These are phyloP conservation scores for Synchiropus splendidus DNA, from an alignment of 2,113 vertebrate species.

Conservation along the genomic window DNA sequence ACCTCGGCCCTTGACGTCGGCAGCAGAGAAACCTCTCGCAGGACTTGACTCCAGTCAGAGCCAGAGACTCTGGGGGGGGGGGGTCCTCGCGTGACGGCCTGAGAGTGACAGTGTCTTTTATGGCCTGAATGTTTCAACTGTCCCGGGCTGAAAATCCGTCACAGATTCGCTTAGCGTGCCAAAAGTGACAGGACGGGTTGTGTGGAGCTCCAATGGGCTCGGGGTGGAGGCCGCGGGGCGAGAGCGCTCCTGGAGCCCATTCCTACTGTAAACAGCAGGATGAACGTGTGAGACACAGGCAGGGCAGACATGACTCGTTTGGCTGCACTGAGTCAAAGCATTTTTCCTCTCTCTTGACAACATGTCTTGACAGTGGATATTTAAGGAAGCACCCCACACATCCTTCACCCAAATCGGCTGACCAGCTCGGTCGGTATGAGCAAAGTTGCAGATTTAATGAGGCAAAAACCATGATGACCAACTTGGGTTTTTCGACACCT, in stretches of 20 bases:
- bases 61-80: not conserved
- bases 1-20: constrained; percentile 4
- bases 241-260: too few relatives aligned
- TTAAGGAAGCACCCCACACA: constrained; percentile 49
- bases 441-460: constrained; percentile 65
- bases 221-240: too few relatives aligned
- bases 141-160: constrained; percentile 18
- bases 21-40: constrained; percentile 7
- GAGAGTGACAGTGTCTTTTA: constrained; percentile 13
- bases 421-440: constrained; percentile 33
- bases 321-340: too few relatives aligned
- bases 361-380: constrained; percentile 48
- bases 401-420: constrained; percentile 48
- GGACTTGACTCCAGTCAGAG: not conserved
- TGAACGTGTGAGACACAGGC: constrained; percentile 22
- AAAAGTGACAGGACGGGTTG: too few relatives aligned
- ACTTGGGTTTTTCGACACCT: constrained; percentile 55
- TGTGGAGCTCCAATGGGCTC: too few relatives aligned
- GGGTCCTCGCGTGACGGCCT: not conserved
- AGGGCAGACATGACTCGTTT: constrained; percentile 12
- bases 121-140: constrained; percentile 12
- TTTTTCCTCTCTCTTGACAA: constrained; percentile 10
- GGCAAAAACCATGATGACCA: constrained; percentile 42
- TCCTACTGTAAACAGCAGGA: too few relatives aligned
- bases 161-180: constrained; percentile 2